Conservation (phyloP, 2,888 invertebrate species). For the Uropetala carovei region DNA sequence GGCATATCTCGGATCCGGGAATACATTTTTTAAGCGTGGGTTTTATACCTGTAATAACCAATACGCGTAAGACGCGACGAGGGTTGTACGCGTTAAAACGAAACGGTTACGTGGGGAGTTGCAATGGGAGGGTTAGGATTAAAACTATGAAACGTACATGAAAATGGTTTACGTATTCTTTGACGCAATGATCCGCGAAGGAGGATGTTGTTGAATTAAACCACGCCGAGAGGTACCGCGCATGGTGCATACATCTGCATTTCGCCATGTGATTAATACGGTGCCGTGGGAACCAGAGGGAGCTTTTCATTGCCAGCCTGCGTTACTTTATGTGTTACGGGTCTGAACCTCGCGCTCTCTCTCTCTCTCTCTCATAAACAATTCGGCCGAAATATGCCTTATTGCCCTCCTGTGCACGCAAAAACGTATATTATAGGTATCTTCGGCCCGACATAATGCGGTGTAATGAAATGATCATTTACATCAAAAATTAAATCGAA, state of each 20-base stretch:
- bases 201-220: neutral
- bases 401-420: neutral
- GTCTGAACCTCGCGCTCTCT: neutral
- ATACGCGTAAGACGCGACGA: neutral
- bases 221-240: neutral
- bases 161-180: neutral
- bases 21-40: neutral
- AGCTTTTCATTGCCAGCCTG: neutral
- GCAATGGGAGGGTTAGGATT: neutral
- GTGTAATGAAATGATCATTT: too few species aligned
- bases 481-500: too few species aligned
- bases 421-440: too few species aligned
- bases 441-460: too few species aligned
- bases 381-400: neutral
- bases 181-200: neutral
- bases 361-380: slow-evolving; percentile 19
- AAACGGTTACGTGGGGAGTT: neutral
- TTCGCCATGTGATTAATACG: neutral
- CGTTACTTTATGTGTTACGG: neutral
- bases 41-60: neutral
- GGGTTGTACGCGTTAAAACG: neutral
- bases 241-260: neutral
- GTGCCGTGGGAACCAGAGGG: neutral
- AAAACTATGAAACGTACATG: neutral
- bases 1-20: neutral